Conservation (phyloP, 2,113 vertebrate genomes). For the Myocastor coypus region DNA sequence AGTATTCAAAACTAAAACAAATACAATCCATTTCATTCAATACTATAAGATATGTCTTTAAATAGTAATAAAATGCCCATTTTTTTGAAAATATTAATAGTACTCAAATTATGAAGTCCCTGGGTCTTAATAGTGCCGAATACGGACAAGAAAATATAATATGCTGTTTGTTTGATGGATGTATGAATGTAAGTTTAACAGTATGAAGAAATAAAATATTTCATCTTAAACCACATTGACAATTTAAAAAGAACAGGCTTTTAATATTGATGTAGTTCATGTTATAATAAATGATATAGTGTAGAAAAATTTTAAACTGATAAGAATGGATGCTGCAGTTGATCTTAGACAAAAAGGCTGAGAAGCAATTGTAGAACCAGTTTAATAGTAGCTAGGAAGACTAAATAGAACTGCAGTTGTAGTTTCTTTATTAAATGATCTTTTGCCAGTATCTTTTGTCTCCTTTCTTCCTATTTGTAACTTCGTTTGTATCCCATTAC, state of each 20-base stretch:
- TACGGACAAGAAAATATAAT: constrained; percentile 24
- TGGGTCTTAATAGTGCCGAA: constrained; percentile 20
- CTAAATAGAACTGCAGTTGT: not conserved
- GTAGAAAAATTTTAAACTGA: not conserved
- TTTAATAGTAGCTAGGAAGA: not conserved
- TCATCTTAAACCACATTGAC: constrained; percentile 39
- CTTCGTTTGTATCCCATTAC: not conserved
- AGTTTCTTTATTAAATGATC: not conserved
- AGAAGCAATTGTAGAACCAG: not conserved
- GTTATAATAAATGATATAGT: not conserved
- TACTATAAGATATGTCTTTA: not conserved
- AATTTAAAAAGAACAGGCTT: not conserved
- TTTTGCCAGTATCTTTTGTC: not conserved
- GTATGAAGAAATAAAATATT: constrained; percentile 33
- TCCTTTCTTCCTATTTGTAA: not conserved
- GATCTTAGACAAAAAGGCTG: no score
- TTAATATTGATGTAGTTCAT: not conserved
- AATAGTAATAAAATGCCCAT: constrained; percentile 32
- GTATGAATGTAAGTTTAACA: not conserved
- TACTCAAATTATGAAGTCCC: not conserved
- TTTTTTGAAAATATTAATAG: constrained; percentile 2
- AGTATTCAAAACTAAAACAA: not conserved
- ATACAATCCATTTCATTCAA: not conserved
- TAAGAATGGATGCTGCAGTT: no score
- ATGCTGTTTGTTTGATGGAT: not conserved